Percentiles rank a stretch among this genome's conserved stretches.
phyloP scores from a whole-genome alignment of 1,140 invertebrate species.

The Drosophila repletoides region DNA sequence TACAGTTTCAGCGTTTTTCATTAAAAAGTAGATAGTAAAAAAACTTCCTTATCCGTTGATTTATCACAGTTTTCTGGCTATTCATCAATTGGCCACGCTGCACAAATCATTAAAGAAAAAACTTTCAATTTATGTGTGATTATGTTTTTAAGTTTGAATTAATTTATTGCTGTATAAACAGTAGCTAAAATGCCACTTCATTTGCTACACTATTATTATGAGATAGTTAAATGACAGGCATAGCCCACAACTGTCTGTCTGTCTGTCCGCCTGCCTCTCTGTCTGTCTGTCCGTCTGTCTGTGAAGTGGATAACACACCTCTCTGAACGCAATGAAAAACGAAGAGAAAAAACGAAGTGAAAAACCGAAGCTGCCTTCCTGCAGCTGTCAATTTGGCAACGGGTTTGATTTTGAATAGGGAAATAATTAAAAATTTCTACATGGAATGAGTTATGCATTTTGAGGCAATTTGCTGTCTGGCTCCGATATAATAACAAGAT shows the following conservation, averaged over 20 bases:
- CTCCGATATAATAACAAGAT: neutral
- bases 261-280: too few species aligned
- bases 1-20: neutral
- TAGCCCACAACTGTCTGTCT: neutral
- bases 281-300: too few species aligned
- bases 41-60: neutral
- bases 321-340: neutral
- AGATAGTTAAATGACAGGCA: neutral
- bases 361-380: neutral
- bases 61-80: neutral
- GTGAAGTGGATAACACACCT: too few species aligned
- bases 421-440: slow-evolving; percentile 58
- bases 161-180: neutral
- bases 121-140: neutral
- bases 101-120: neutral
- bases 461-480: slow-evolving; percentile 8
- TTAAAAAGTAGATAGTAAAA: neutral
- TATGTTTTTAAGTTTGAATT: neutral
- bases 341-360: neutral
- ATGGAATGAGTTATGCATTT: slow-evolving; percentile 41
- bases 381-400: slow-evolving; percentile 16
- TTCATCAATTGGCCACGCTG: neutral
- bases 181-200: neutral
- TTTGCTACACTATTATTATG: slow-evolving; percentile 3
- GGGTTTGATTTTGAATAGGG: slow-evolving; percentile 41